Conservation (phyloP, 2,888 invertebrate species). For the Pollenia griseotomentosa region DNA sequence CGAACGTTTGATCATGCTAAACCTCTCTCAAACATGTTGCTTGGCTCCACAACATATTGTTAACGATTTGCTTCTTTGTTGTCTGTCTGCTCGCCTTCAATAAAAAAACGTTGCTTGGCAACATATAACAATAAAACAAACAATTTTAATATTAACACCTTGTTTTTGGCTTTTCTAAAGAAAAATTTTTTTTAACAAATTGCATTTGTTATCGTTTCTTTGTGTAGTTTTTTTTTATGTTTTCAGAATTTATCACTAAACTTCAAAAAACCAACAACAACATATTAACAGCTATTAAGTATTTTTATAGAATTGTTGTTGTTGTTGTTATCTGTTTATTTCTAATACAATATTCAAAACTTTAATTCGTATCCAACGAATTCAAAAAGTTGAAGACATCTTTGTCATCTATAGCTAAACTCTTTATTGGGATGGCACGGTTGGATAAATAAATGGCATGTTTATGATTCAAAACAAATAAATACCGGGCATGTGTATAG, state of each 20-base stretch:
- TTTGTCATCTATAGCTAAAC: constrained; percentile 5
- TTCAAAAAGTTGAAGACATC: neutral
- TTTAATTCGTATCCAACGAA: neutral
- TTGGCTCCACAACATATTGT: neutral
- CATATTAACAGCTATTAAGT: neutral
- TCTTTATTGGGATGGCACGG: neutral
- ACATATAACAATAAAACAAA: constrained; percentile 62
- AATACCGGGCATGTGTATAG: constrained; percentile 12
- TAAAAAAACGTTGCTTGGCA: constrained; percentile 70
- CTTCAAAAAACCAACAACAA: neutral
- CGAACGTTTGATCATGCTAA: constrained; percentile 24
- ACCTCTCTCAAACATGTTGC: constrained; percentile 50
- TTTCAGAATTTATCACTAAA: neutral
- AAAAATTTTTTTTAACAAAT: constrained; percentile 21
- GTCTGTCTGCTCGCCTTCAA: too few relatives aligned
- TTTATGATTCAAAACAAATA: constrained; percentile 48
- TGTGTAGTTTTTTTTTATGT: constrained; percentile 43
- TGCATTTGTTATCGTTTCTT: constrained; percentile 52
- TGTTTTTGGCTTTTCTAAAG: constrained; percentile 2
- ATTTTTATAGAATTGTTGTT: neutral
- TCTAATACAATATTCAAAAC: constrained; percentile 10
- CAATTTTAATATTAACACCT: constrained; percentile 59
- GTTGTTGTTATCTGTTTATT: neutral
- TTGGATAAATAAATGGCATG: constrained; percentile 26
- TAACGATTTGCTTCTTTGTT: neutral